Base-by-base conservation (phyloP, 2,113 vertebrate species). In the Arvicanthis niloticus region DNA sequence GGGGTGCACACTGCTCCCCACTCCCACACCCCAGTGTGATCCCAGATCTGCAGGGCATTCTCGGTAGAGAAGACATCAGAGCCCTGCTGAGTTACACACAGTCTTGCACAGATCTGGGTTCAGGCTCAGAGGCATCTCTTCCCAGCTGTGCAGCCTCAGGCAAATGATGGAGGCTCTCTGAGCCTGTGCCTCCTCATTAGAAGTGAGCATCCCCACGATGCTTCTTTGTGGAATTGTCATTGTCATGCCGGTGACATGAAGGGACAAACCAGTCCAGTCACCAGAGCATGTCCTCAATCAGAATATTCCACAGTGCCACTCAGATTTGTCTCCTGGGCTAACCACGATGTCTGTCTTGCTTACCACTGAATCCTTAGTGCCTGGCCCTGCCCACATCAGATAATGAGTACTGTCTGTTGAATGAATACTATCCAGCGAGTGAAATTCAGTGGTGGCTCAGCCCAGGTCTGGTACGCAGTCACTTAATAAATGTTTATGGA, bases 101-200 rank as follows among this genome's bases (percentile, higher is more conserved):
- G 48, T 24, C 68, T 40, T 31, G 13, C 12, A 70, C 34, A 72
- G 12, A 17, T 53, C 37, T 13, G 8, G 34, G 76, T 40, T 93
- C 37, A 16, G 42, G 31, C 89, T 96, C 34, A n/a, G 58, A 26
- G 22, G 56, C 72, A 31, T 37, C 76, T 17, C 70, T 34, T 1
- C 26, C 17, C 67, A 75, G 94, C 88, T 97, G 92, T 87, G 91
- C 96, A 93, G 67, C 72, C 76, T 48, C 0, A 0, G 81, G 86
- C 40, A 95, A 78, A 77, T 91, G 91, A 58, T 85, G 53, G 12
- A 58, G 58, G 19, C 42, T 96, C 93, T 95, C 96, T 68, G 76
- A 89, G 42, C 21, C 77, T 72, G 8, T 0, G 51, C 53, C 51
- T 89, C 37, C 76, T 88, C 62, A 0, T 31, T n/a, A 26, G 65